Percentiles rank a stretch among this genome's conserved stretches.
Evolutionary conservation across 2,888 invertebrate genomes (phyloP).

Genomic region (Archaeoteleia sp.): DNA sequence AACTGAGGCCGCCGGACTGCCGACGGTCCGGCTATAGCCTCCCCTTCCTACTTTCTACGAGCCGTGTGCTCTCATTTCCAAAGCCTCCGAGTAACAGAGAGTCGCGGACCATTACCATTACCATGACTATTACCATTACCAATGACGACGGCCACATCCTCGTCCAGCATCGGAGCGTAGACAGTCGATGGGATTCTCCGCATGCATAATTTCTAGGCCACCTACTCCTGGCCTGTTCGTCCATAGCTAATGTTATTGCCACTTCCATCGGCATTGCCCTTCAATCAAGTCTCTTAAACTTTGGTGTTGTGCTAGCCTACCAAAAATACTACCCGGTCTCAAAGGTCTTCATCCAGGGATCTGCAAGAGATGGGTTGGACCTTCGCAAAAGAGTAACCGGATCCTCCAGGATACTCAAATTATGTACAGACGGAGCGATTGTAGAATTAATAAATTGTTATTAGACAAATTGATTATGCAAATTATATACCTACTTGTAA

Average conservation of each 20-base stretch:
- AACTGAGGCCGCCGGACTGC: slow-evolving; percentile 71
- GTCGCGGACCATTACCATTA: slow-evolving; percentile 57
- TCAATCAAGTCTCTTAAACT: slow-evolving; percentile 10
- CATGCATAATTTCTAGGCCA: slow-evolving; percentile 45
- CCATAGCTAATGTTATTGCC: slow-evolving; percentile 2
- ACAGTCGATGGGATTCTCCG: slow-evolving; percentile 36
- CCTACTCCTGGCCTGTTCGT: slow-evolving; percentile 30
- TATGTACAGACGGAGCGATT: too few species aligned
- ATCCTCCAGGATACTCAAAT: too few species aligned
- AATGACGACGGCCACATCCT: slow-evolving; percentile 59
- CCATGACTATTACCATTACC: slow-evolving; percentile 65
- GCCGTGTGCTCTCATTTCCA: slow-evolving; percentile 72
- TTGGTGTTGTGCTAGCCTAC: too few species aligned
- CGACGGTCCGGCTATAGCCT: slow-evolving; percentile 69
- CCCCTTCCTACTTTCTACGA: slow-evolving; percentile 59
- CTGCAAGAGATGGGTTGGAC: too few species aligned
- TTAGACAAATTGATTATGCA: too few species aligned
- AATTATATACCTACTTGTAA: too few species aligned
- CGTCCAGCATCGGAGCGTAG: slow-evolving; percentile 12
- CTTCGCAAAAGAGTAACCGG: too few species aligned
- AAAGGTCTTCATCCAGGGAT: too few species aligned
- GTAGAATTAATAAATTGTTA: too few species aligned
- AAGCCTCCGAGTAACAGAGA: slow-evolving; percentile 60
- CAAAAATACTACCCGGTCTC: too few species aligned
- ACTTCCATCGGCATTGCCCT: slow-evolving; percentile 18